Conservation (phyloP, 1,140 invertebrate genomes). For the Diachasmimorpha longicaudata region DNA sequence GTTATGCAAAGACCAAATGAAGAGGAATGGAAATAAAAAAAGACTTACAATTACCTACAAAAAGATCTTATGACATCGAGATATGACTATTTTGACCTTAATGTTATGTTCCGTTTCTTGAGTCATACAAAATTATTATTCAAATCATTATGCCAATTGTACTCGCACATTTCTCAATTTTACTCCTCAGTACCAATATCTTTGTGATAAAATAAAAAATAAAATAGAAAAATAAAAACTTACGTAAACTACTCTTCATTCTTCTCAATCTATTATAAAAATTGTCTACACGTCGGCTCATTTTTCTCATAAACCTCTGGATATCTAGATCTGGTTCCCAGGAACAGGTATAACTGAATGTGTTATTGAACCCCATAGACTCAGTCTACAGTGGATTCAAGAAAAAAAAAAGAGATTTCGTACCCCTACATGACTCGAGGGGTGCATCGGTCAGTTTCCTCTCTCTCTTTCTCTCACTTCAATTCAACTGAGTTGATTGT, state of each 20-base stretch:
- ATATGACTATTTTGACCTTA: too few relatives aligned
- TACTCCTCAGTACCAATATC: too few relatives aligned
- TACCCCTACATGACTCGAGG: constrained; percentile 4
- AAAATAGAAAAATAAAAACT: not conserved
- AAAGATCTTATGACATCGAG: too few relatives aligned
- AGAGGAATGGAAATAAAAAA: not conserved
- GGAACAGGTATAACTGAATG: constrained; percentile 10
- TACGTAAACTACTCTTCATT: not conserved
- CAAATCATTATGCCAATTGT: too few relatives aligned
- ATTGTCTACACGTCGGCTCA: not conserved
- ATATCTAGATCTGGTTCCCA: constrained; percentile 7
- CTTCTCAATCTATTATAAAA: not conserved
- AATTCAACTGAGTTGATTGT: not conserved
- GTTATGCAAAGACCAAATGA: not conserved
- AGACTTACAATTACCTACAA: too few relatives aligned
- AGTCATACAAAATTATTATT: too few relatives aligned
- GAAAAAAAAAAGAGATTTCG: not conserved
- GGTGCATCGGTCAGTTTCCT: not conserved
- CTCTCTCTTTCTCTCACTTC: not conserved
- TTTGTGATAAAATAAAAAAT: too few relatives aligned
- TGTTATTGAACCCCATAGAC: not conserved
- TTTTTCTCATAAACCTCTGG: not conserved
- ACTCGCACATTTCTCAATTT: too few relatives aligned
- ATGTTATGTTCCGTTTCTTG: too few relatives aligned
- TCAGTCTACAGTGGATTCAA: not conserved